Base-by-base conservation (phyloP, 1,140 invertebrate species). In the Drosophila takahashii region DNA sequence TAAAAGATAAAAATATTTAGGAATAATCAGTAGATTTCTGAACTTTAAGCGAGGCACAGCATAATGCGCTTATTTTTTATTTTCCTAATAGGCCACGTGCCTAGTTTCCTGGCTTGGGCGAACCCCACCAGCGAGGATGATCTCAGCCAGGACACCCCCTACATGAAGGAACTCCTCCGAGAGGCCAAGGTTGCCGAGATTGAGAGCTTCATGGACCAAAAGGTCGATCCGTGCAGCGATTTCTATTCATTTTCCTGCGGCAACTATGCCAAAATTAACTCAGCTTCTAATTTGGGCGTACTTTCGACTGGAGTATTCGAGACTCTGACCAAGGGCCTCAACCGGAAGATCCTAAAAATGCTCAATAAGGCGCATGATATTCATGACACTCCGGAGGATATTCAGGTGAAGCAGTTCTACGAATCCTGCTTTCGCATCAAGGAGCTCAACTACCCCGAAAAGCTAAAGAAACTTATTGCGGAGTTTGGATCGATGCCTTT, bases 211-310 rank as follows among this genome's bases (percentile, higher is more conserved):
- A 90, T 95, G 92, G 92, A 95, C 75, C 74, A 67, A 22, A 91
- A 69, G 3, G 93, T 91, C 0, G 90, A 95, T 86, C 95, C 95
- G 36, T 95, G 95, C 57, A 89, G 94, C 0, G 93, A 95, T 79
- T 95, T 95, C 75, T 95, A 95, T 69, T 67, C 93, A 66, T 95
- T 94, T 50, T 93, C 93, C 0, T 96, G 96, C 67, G 95, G 95
- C 5, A 94, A 94, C 64, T 96, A 95, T 95, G 91, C 93, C 0
- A 48, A 53, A 7, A 65, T 83, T 1, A 91, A 92, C 66, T 74
- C 78, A 8, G 90, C 90, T 9, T 27, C 8, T 0, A 29, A 7
- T 3, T 15, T 71, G 13, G 53, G 70, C 11, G 16, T 60, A 13
- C 3, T 72, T 0, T 60, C 59, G 1, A 91, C 86, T 7, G 87